A percentile compares a stretch with the other conserved stretches of the same genome.
Conservation (phyloP, 2,888 invertebrate genomes). For the Muscina levida region DNA sequence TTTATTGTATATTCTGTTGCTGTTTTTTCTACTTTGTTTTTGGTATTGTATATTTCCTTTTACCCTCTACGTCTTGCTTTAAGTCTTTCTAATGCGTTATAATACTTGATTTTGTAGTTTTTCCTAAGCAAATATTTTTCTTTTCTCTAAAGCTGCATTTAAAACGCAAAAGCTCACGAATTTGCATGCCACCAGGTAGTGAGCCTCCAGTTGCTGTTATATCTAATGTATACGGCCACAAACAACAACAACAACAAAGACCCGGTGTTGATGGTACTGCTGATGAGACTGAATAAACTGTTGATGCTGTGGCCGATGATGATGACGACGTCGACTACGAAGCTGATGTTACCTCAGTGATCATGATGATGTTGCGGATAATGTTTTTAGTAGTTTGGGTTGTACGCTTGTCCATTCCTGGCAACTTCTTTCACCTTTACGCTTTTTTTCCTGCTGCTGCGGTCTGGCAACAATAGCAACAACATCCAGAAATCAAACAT, state of each 20-base stretch:
- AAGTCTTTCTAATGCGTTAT: conserved; percentile 48
- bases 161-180: conserved; percentile 62
- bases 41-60: no score
- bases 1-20: not conserved
- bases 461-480: not conserved
- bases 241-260: conserved; percentile 29
- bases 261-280: not conserved
- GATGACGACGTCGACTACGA: not conserved
- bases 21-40: no score
- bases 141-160: conserved; percentile 44
- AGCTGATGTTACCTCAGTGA: conserved; percentile 28
- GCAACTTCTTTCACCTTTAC: conserved; percentile 37
- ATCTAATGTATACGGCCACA: conserved; percentile 17
- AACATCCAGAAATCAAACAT: conserved; percentile 57
- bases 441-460: conserved; percentile 29
- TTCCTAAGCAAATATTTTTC: conserved; percentile 58
- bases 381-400: conserved; percentile 38
- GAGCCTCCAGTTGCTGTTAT: conserved; percentile 4
- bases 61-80: no score
- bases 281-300: not conserved
- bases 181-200: conserved; percentile 57
- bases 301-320: conserved; percentile 17
- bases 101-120: conserved; percentile 40
- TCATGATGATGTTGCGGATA: conserved; percentile 42
- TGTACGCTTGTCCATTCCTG: conserved; percentile 50